These are phyloP conservation scores for Hydractinia echinata DNA, from an alignment of 30 jellyfish, hydroid and myxozoan species.

Conservation along the genomic window DNA sequence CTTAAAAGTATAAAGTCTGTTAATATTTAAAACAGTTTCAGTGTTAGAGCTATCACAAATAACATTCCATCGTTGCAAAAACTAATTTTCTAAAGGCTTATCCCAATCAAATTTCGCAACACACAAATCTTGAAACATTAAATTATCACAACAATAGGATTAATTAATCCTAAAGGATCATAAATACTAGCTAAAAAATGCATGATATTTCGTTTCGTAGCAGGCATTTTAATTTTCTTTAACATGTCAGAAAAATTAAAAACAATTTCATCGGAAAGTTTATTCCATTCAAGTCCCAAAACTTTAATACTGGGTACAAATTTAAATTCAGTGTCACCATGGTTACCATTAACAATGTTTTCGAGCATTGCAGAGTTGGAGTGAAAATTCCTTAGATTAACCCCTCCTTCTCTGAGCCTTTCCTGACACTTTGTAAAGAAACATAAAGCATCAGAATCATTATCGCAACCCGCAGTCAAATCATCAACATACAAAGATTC, in stretches of 20 bases:
- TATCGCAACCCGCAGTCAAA: no score
- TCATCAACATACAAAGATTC: no score
- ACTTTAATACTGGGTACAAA: slow-evolving; percentile 5
- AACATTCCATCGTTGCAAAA: background rate
- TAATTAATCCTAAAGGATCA: background rate
- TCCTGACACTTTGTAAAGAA: background rate
- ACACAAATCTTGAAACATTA: background rate
- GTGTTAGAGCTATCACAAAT: background rate
- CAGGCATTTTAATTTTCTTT: background rate
- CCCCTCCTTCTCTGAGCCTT: slow-evolving; percentile 35
- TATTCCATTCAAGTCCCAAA: slow-evolving; percentile 16
- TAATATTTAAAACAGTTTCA: background rate
- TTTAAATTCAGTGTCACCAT: slow-evolving; percentile 1
- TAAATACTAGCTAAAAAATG: background rate
- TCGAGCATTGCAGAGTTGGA: slow-evolving; percentile 23
- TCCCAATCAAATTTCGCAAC: no score
- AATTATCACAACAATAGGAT: background rate
- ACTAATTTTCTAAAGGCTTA: background rate
- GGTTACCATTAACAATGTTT: background rate
- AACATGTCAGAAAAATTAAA: background rate
- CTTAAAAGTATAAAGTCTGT: no score
- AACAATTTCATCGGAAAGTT: background rate
- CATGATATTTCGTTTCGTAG: slow-evolving; percentile 7
- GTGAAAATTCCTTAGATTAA: slow-evolving; percentile 23
- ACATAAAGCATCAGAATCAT: no score